These are phyloP conservation scores for Ornithorhynchus anatinus DNA, from an alignment of 2,113 vertebrate species.

Conservation along the genomic window DNA sequence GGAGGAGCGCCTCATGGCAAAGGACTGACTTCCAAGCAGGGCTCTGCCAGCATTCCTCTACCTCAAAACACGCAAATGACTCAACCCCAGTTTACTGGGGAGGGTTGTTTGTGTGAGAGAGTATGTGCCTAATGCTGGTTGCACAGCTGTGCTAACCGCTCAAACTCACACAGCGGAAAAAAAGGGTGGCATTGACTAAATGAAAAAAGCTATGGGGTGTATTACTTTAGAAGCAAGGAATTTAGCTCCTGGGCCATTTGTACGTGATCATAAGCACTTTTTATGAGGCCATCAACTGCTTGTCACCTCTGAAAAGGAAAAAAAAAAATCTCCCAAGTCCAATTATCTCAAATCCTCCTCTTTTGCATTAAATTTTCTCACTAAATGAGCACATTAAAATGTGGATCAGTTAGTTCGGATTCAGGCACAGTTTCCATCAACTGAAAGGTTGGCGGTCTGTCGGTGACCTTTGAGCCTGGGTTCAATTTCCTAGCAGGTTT, in stretches of 20 bases:
- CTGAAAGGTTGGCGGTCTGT: not conserved
- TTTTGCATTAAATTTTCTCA: constrained; percentile 37
- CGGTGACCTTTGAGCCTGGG: not conserved
- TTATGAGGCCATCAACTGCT: constrained; percentile 42
- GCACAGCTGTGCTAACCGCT: not conserved
- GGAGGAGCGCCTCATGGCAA: too few relatives aligned
- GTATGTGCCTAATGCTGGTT: fast-evolving
- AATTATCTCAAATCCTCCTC: constrained; percentile 55
- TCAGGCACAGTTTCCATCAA: not conserved
- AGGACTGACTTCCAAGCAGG: too few relatives aligned
- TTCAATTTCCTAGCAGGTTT: too few relatives aligned
- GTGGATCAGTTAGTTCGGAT: not conserved
- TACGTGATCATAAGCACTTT: constrained; percentile 25
- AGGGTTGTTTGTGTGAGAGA: too few relatives aligned
- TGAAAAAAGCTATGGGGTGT: fast-evolving
- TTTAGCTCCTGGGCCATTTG: not conserved
- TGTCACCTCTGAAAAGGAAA: constrained; percentile 6
- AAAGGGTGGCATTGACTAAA: fast-evolving
- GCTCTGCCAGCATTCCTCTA: fast-evolving
- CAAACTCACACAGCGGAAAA: not conserved
- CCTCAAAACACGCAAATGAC: too few relatives aligned
- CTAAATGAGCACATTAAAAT: constrained; percentile 30
- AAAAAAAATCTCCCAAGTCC: constrained; percentile 35
- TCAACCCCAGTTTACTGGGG: too few relatives aligned
- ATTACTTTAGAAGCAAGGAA: not conserved